These are phyloP conservation scores for Pristionchus mayeri DNA, from an alignment of 2,888 invertebrate species.

Conservation along the genomic window DNA sequence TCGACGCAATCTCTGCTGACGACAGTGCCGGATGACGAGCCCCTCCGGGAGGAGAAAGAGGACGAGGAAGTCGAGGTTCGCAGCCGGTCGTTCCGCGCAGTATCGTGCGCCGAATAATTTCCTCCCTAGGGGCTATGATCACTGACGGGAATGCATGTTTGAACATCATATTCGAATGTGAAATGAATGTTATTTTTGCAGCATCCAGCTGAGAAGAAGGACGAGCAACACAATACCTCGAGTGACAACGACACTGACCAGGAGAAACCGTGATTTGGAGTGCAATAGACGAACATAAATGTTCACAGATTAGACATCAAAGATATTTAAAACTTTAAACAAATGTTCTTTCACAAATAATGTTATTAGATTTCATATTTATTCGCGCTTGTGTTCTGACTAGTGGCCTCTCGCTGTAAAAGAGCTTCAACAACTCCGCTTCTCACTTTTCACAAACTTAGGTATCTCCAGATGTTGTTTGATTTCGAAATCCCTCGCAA, in stretches of 20 bases:
- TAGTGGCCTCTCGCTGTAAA: neutral
- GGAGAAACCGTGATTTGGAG: constrained; percentile 1
- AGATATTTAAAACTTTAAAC: too few relatives aligned
- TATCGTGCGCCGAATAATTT: too few relatives aligned
- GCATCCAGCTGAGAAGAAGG: neutral
- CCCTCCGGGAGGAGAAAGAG: neutral
- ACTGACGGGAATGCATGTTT: too few relatives aligned
- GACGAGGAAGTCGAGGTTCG: constrained; percentile 5
- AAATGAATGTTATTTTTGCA: neutral
- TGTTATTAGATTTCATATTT: neutral
- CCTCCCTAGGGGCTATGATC: too few relatives aligned
- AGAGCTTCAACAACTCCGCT: neutral
- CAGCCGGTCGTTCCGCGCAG: too few relatives aligned
- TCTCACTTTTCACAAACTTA: neutral
- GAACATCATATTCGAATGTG: too few relatives aligned
- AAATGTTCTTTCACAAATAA: too few relatives aligned
- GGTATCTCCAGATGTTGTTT: neutral
- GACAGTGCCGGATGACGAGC: neutral
- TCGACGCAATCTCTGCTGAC: constrained; percentile 22
- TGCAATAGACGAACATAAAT: too few relatives aligned
- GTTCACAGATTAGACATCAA: neutral
- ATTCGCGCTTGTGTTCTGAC: neutral
- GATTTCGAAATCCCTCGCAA: neutral
- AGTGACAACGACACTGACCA: constrained; percentile 26
- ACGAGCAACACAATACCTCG: constrained; percentile 29